Base-by-base conservation (phyloP, 2,888 invertebrate species). In the Perithous albicinctus region DNA sequence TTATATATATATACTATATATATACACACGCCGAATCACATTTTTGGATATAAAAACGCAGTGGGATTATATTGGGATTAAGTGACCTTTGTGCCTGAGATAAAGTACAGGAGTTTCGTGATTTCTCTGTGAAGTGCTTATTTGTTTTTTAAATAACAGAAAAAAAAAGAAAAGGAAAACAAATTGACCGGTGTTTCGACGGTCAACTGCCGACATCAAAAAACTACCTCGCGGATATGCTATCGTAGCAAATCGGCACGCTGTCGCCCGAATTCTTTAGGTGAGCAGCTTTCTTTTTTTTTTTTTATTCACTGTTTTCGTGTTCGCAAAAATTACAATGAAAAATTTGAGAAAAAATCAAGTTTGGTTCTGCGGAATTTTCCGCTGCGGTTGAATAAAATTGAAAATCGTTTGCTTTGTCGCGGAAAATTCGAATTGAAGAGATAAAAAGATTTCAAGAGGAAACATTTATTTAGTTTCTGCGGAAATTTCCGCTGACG, bases 181-280 rank as follows among this genome's bases (percentile, higher is more conserved):
- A 18, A 20, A 18, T 64, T 69, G 26, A 10, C 69, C 63, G 77
- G 61, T 64, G 15, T 8, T 54, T 81, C 77, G 77, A 73, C 77
- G 63, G 38, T 61, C 38, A 8, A 73, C 63, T 29, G 51, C 63
- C 12, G 18, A 23, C 51, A 20, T 20, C 35, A n/a, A n/a, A n/a
- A 43, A 59, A 63, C 38, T 75, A 78, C 67, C 63, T 54, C 80
- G 59, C 78, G 85, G 87, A 88, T 85, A 90, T 90, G 90, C 85
- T 72, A 83, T 88, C 89, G 86, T 89, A 90, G 86, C 89, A 74
- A 89, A 87, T 85, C 87, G 86, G 82, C 89, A 89, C 86, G 80
- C 87, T 88, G 90, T 88, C 90, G 86, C 84, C 87, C 86, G 90
- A 90, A 90, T 87, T 89, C 85, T 85, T 88, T 79, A 90, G 91